A percentile compares a stretch with the other conserved stretches of the same genome.
phyloP scores from a whole-genome alignment of 53 echinoderm and acorn worm species.

The Holothuria scabra region DNA sequence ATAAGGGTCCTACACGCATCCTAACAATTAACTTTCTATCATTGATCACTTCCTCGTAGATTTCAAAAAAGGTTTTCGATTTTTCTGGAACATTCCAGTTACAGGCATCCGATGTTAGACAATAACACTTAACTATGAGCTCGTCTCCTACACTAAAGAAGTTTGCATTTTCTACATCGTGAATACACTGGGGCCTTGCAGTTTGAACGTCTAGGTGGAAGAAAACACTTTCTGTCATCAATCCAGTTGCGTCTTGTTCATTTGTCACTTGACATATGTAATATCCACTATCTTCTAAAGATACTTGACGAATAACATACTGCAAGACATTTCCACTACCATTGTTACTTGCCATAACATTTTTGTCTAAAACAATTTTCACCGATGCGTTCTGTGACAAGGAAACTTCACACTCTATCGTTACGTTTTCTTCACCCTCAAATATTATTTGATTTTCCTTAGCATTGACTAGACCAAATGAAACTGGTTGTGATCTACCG shows the following conservation, averaged over 20 bases:
- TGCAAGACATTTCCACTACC: background rate
- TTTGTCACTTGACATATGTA: background rate
- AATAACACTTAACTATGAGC: background rate
- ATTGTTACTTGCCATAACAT: background rate
- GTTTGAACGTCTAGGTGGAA: background rate
- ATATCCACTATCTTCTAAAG: background rate
- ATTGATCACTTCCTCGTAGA: background rate
- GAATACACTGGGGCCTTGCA: background rate
- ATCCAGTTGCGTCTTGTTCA: background rate
- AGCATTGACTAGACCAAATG: background rate
- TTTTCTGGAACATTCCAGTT: background rate
- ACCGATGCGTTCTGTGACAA: background rate
- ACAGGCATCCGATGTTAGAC: background rate
- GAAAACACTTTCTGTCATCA: background rate
- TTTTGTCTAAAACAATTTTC: background rate
- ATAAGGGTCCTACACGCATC: background rate
- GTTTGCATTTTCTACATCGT: background rate
- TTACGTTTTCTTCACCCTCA: constrained; percentile 7
- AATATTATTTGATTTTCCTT: background rate
- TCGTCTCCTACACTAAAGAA: background rate
- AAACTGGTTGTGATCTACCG: background rate
- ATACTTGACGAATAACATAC: background rate
- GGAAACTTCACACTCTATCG: background rate
- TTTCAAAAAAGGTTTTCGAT: background rate
- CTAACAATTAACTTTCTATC: background rate